These are phyloP conservation scores for Phaonia tiefii DNA, from an alignment of 2,888 invertebrate species.

Conservation along the genomic window DNA sequence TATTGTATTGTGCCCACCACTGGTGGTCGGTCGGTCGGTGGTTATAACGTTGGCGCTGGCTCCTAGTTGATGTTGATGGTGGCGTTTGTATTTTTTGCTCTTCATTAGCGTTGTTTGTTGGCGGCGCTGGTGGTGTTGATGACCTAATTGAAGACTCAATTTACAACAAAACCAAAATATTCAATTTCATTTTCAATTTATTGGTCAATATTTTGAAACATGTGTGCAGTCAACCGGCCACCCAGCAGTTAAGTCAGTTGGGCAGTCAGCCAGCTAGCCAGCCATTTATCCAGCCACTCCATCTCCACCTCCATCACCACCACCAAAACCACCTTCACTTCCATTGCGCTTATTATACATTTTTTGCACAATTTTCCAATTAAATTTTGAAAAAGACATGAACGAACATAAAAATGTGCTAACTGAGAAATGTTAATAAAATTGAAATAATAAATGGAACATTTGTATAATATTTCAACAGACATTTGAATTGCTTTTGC, in stretches of 20 bases:
- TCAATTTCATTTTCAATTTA: conserved; percentile 56
- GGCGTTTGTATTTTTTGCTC: not conserved
- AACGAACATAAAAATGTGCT: too few species aligned
- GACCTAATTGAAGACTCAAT: conserved; percentile 40
- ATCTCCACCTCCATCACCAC: too few species aligned
- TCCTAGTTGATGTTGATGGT: not conserved
- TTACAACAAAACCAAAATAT: conserved; percentile 31
- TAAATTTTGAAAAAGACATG: conserved; percentile 17
- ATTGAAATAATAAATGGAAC: too few species aligned
- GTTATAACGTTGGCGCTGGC: not conserved
- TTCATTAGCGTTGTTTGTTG: not conserved
- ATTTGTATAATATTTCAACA: too few species aligned
- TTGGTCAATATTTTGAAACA: conserved; percentile 56
- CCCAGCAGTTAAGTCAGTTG: not conserved
- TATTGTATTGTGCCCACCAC: not conserved
- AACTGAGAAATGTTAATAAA: too few species aligned
- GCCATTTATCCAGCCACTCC: too few species aligned
- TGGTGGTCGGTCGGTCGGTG: not conserved
- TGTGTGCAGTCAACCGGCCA: conserved; percentile 12
- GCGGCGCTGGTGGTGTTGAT: conserved; percentile 23
- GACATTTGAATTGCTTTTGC: too few species aligned
- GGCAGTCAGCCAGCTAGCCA: not conserved
- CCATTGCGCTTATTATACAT: not conserved
- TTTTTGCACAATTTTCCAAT: conserved; percentile 48
- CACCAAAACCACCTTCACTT: too few species aligned